phyloP scores from a whole-genome alignment of 2,113 vertebrate genomes.

The Vireo altiloquus region DNA sequence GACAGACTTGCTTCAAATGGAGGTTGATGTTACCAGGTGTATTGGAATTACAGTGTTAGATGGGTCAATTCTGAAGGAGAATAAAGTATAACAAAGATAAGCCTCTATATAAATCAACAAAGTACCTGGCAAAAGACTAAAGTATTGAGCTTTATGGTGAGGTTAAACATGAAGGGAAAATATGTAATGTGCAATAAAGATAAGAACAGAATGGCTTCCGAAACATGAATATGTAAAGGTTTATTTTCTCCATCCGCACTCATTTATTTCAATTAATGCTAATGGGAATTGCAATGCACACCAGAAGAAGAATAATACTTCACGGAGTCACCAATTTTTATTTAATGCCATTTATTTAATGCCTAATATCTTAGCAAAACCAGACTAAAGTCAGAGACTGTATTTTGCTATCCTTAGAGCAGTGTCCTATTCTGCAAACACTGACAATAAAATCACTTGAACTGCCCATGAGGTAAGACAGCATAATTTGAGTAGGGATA shows the following conservation, averaged over 20 bases:
- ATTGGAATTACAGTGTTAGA: conserved; percentile 37
- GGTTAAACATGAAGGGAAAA: conserved; percentile 27
- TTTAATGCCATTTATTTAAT: background rate
- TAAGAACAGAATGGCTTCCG: background rate
- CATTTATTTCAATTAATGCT: conserved; percentile 42
- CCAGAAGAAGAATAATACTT: background rate
- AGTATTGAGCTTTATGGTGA: background rate
- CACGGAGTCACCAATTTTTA: background rate
- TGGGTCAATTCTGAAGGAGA: background rate
- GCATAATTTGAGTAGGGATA: background rate
- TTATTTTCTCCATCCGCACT: background rate
- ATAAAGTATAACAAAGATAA: background rate
- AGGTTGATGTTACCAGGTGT: background rate
- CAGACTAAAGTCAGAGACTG: background rate
- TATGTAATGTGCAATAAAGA: background rate
- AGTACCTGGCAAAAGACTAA: conserved; percentile 8
- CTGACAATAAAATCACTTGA: background rate
- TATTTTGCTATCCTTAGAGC: background rate
- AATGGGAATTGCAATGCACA: background rate
- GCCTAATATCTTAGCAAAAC: background rate
- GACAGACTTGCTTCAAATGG: background rate
- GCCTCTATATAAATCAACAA: conserved; percentile 1
- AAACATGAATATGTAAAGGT: background rate
- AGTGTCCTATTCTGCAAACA: background rate
- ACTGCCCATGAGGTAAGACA: background rate